phyloP scores from a whole-genome alignment of 2,797 vertebrate genomes.

The Rousettus madagascariensis region DNA sequence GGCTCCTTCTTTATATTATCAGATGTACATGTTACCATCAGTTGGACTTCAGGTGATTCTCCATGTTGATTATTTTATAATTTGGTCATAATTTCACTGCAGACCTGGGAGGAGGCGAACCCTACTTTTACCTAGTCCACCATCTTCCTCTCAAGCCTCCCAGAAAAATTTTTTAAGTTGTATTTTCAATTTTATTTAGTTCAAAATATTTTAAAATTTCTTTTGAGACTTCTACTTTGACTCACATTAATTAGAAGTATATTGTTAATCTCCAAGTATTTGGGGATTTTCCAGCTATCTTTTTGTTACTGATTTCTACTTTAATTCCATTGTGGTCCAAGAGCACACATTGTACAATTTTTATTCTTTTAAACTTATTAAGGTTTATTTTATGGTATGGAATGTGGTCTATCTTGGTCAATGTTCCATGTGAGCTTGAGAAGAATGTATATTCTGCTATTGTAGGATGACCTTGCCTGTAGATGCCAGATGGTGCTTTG shows the following conservation, averaged over 20 bases:
- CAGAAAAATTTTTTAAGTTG: neutral
- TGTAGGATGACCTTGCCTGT: neutral
- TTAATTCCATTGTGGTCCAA: neutral
- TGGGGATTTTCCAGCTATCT: neutral
- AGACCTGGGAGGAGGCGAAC: no score
- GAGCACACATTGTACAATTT: neutral
- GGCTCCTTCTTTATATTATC: no score
- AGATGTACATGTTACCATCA: no score
- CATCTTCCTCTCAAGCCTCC: no score
- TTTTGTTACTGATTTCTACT: neutral
- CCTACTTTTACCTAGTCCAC: no score
- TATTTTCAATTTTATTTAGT: neutral
- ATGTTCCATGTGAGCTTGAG: neutral
- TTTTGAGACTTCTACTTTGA: slow-evolving; percentile 11
- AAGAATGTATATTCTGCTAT: neutral
- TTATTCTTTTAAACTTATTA: neutral
- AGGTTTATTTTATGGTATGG: neutral
- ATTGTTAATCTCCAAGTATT: neutral
- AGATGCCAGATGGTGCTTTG: slow-evolving; percentile 10
- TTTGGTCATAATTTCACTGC: no score
- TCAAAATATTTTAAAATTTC: neutral
- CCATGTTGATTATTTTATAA: no score
- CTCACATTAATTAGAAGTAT: slow-evolving; percentile 2
- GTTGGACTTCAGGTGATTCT: no score
- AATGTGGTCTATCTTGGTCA: neutral